phyloP scores from a whole-genome alignment of 2,888 invertebrate genomes.

The Dicycla oo region DNA sequence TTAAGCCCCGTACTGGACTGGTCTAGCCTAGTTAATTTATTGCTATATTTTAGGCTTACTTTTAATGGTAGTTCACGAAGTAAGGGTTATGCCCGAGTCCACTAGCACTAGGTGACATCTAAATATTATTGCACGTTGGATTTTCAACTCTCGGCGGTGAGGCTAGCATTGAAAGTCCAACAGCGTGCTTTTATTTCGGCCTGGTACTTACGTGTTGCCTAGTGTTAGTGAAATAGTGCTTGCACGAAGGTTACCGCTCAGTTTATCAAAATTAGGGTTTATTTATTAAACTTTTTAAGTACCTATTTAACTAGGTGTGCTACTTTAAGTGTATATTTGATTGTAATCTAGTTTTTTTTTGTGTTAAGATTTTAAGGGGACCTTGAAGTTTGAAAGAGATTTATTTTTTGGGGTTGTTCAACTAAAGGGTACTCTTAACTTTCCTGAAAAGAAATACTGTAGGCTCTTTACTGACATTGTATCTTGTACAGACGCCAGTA shows the following conservation, averaged over 20 bases:
- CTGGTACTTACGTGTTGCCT: neutral
- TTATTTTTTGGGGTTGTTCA: neutral
- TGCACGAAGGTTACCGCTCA: conserved; percentile 4
- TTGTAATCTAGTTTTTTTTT: neutral
- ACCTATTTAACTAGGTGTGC: neutral
- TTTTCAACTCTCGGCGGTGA: neutral
- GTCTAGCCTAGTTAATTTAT: conserved; percentile 45
- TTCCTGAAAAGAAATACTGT: neutral
- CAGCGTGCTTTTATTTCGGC: neutral
- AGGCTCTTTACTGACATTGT: neutral
- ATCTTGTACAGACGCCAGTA: too few species aligned
- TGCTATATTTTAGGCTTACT: conserved; percentile 32
- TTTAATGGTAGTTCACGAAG: conserved; percentile 39
- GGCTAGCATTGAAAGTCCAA: neutral
- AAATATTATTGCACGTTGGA: neutral
- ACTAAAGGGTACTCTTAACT: too few species aligned
- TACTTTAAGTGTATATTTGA: neutral
- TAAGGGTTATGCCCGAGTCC: neutral
- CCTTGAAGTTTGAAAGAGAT: neutral
- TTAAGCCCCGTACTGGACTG: conserved; percentile 15
- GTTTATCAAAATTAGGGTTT: conserved; percentile 45
- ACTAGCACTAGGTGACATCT: neutral
- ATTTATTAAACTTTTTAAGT: conserved; percentile 26
- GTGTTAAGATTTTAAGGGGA: neutral
- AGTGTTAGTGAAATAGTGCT: conserved; percentile 4